Conservation (phyloP, 2,888 invertebrate genomes). For the Melikaiella ostensackeni region DNA sequence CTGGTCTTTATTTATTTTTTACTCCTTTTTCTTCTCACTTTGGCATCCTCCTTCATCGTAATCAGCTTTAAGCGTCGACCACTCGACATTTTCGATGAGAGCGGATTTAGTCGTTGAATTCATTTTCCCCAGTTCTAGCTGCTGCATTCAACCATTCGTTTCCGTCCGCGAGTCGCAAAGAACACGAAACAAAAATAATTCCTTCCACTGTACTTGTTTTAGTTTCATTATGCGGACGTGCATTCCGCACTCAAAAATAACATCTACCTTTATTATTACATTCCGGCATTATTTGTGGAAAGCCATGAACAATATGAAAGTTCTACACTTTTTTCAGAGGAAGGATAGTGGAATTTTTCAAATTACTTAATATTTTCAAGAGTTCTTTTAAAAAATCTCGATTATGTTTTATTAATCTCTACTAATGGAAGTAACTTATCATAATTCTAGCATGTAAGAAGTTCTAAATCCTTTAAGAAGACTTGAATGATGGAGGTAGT, state of each 20-base stretch:
- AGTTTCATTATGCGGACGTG: not conserved
- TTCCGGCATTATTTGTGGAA: not conserved
- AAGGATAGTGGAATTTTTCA: not conserved
- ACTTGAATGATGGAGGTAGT: not conserved
- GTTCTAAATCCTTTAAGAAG: not conserved
- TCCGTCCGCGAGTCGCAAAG: not conserved
- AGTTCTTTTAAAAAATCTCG: not conserved
- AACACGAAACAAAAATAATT: slow-evolving; percentile 7
- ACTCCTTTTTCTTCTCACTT: slow-evolving; percentile 42
- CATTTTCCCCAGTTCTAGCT: not conserved
- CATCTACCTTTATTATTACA: not conserved
- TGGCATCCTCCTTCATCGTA: slow-evolving; percentile 38
- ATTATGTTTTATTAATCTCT: not conserved
- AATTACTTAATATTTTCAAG: not conserved
- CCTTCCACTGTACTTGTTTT: not conserved
- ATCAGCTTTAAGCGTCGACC: slow-evolving; percentile 45
- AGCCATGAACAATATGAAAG: not conserved
- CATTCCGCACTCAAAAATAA: not conserved
- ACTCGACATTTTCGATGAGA: slow-evolving; percentile 15
- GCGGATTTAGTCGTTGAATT: slow-evolving; percentile 17
- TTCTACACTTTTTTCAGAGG: not conserved
- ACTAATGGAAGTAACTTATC: not conserved
- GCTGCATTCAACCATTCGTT: not conserved
- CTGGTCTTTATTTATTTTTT: slow-evolving; percentile 44
- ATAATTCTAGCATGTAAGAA: not conserved